Base-by-base conservation (phyloP, 2,888 invertebrate genomes). In the Xanthia icteritia region DNA sequence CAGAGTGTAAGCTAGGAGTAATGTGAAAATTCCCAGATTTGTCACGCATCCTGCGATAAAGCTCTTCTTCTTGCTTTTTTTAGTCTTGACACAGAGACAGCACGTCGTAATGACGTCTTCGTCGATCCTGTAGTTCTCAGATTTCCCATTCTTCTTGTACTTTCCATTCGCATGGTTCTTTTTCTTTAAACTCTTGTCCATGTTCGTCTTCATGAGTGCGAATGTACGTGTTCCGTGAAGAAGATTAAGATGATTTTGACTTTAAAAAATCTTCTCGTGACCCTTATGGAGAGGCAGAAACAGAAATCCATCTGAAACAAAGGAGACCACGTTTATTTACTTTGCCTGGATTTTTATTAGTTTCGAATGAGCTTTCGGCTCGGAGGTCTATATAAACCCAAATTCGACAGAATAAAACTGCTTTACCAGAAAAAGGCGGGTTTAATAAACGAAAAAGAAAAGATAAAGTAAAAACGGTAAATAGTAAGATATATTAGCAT, bases 21-120 rank as follows among this genome's bases (percentile, higher is more conserved):
- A 96, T 72, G 98, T 97, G 92, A 98, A 98, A 88, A 99, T 98
- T 69, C 98, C 98, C 81, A 98, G 95, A 94, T 98, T 98, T 68
- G 98, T 98, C 82, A 98, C 96, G 87, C 98, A 97, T 20, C 98
- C 98, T 45, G 98, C 97, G 31, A 97, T 92, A 2, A 97, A 90
- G 78, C 94, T 95, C 82, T 97, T 97, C 89, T 97, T 96, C 83
- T 96, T 95, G 81, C 94, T 95, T 81, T 94, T 96, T 85, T 95
- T 96, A 23, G 97, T 96, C 91, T 95, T 96, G 78, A 97, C 92
- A 82, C 97, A 97, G 81, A 97, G 93, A 87, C 97, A 97, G 83
- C 97, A 97, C 0, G 96, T 96, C 13, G 96, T 95, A 54, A 94
- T 92, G 73, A 94, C 91, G 67, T 96, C 96, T 31, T 96, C 96